These are phyloP conservation scores for Lethenteron camtschaticum DNA, from an alignment of 2,113 vertebrate genomes.

Conservation along the genomic window DNA sequence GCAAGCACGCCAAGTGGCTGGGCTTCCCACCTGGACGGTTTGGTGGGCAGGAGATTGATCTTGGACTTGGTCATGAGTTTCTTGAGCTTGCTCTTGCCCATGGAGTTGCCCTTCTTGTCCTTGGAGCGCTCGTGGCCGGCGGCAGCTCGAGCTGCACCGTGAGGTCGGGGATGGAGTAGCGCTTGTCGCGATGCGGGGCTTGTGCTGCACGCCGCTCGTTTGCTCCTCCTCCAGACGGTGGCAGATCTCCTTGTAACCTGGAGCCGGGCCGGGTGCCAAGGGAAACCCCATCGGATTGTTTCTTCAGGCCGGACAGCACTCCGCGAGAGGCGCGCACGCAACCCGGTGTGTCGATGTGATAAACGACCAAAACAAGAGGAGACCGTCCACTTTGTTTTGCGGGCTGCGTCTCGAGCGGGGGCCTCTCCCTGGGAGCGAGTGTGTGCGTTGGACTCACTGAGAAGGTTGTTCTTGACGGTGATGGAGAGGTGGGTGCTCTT, in stretches of 20 bases:
- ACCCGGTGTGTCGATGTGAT: too few species aligned
- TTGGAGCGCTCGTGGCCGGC: conserved; percentile 53
- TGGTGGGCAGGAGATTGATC: conserved; percentile 83
- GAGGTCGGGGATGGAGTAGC: conserved; percentile 83
- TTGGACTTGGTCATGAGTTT: conserved; percentile 89
- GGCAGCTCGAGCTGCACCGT: conserved; percentile 60
- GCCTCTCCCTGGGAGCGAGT: too few species aligned
- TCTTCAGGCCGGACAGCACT: too few species aligned
- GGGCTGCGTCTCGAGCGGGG: too few species aligned
- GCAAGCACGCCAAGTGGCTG: too few species aligned
- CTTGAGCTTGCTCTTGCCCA: conserved; percentile 75
- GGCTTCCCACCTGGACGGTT: conserved; percentile 52
- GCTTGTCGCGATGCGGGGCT: conserved; percentile 92
- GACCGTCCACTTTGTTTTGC: too few species aligned
- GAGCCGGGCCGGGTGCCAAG: background rate
- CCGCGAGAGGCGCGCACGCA: too few species aligned
- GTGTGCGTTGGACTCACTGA: conserved; percentile 34
- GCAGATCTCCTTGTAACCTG: conserved; percentile 89
- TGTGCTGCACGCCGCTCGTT: conserved; percentile 58
- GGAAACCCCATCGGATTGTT: too few species aligned
- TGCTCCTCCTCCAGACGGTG: conserved; percentile 57
- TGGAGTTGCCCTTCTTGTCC: conserved; percentile 82
- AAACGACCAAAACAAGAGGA: too few species aligned
- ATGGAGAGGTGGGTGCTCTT: conserved; percentile 93
- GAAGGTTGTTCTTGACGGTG: conserved; percentile 91